Evolutionary conservation across 2,888 invertebrate genomes (phyloP).

Genomic region (Spisula solida): DNA sequence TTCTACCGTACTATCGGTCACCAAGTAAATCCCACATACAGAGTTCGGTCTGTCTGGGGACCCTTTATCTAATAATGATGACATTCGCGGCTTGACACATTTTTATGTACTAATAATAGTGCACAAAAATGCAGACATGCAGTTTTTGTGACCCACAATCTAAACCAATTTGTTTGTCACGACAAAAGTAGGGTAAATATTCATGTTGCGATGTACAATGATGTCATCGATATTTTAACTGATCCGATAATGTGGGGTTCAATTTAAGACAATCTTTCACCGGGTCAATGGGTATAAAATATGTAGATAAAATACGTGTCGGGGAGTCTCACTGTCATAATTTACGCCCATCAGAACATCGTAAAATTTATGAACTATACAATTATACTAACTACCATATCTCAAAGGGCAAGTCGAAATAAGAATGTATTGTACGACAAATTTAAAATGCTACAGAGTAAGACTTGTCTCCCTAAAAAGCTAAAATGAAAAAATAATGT

Average conservation of each 20-base stretch:
- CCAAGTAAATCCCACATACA: neutral
- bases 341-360: too few species aligned
- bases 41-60: neutral
- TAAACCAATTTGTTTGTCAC: neutral
- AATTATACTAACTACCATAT: too few species aligned
- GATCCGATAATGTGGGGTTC: neutral
- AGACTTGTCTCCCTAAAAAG: too few species aligned
- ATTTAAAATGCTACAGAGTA: too few species aligned
- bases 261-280: neutral
- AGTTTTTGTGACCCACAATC: slow-evolving; percentile 1
- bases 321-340: too few species aligned
- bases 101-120: neutral
- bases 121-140: neutral
- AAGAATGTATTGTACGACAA: too few species aligned
- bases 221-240: neutral
- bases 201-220: neutral
- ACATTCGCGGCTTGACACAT: neutral
- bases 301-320: too few species aligned
- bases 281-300: neutral
- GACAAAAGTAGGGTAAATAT: neutral
- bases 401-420: too few species aligned
- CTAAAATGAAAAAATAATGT: too few species aligned
- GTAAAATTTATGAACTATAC: too few species aligned
- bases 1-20: neutral
- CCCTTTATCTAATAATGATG: slow-evolving; percentile 5